A percentile compares a stretch with the other conserved stretches of the same genome.
phyloP scores from a whole-genome alignment of 2,113 vertebrate genomes.

The Oryzias curvinotus region DNA sequence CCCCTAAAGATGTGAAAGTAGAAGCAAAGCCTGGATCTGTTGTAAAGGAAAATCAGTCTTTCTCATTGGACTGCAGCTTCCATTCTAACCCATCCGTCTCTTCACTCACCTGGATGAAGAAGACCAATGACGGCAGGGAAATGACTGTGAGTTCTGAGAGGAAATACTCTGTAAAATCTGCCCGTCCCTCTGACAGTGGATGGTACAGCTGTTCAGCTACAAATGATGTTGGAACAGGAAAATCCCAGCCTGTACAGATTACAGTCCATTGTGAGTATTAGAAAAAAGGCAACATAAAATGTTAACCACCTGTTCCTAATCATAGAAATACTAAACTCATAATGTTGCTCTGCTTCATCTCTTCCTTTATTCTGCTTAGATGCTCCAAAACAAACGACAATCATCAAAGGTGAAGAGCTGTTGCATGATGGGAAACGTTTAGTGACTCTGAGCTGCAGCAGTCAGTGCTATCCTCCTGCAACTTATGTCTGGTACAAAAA shows the following conservation, averaged over 20 bases:
- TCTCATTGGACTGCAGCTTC: slow-evolving; percentile 30
- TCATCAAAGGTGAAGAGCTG: neutral
- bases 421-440: fast-evolving
- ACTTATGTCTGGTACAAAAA: slow-evolving; percentile 48
- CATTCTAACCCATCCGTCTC: slow-evolving; percentile 21
- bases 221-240: slow-evolving; percentile 38
- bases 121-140: too few species aligned
- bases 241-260: slow-evolving; percentile 26
- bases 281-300: neutral
- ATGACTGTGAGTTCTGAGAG: too few species aligned
- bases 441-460: slow-evolving; percentile 58
- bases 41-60: neutral
- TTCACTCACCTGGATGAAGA: slow-evolving; percentile 1
- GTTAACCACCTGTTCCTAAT: neutral
- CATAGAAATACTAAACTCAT: too few species aligned
- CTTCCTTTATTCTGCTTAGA: slow-evolving; percentile 37
- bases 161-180: too few species aligned
- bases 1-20: neutral
- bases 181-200: slow-evolving; percentile 56
- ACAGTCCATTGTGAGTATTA: slow-evolving; percentile 29
- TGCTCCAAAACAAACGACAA: slow-evolving; percentile 39
- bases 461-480: slow-evolving; percentile 38
- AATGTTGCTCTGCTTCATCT: neutral
- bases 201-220: slow-evolving; percentile 46
- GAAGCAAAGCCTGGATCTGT: neutral